phyloP scores from a whole-genome alignment of 1,140 invertebrate species.

The Neodiprion virginianus region DNA sequence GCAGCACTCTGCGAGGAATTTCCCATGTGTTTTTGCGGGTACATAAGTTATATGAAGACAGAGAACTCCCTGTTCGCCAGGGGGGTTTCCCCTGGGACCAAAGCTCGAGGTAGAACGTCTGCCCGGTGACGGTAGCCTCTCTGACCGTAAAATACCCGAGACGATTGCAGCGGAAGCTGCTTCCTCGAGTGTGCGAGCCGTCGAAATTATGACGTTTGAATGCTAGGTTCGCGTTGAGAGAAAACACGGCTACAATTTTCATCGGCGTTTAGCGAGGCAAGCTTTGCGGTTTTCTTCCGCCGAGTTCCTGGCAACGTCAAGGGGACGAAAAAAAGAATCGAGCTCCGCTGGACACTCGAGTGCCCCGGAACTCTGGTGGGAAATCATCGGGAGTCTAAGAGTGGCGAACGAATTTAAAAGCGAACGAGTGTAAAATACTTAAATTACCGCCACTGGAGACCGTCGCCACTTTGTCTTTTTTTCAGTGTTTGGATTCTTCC shows the following conservation, averaged over 20 bases:
- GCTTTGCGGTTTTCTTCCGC: too few relatives aligned
- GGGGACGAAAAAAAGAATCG: too few relatives aligned
- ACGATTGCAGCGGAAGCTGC: background rate
- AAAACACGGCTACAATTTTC: too few relatives aligned
- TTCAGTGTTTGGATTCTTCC: background rate
- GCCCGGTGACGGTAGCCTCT: background rate
- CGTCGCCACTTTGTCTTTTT: background rate
- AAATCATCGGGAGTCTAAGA: background rate
- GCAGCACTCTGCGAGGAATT: constrained; percentile 8
- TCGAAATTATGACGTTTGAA: too few relatives aligned
- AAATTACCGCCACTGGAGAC: background rate
- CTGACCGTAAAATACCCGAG: background rate
- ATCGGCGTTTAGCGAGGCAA: too few relatives aligned
- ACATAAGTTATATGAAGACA: background rate
- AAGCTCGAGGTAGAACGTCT: background rate
- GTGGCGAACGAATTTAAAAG: background rate
- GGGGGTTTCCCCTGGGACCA: background rate
- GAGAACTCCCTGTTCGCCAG: background rate
- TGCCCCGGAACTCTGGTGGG: background rate
- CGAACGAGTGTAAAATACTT: background rate
- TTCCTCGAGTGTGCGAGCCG: background rate
- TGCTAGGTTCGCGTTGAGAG: too few relatives aligned
- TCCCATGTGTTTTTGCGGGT: constrained; percentile 11
- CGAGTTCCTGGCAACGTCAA: too few relatives aligned
- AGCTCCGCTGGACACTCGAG: too few relatives aligned